Conservation (phyloP, 2,888 invertebrate genomes). For the Rhagonycha fulva region DNA sequence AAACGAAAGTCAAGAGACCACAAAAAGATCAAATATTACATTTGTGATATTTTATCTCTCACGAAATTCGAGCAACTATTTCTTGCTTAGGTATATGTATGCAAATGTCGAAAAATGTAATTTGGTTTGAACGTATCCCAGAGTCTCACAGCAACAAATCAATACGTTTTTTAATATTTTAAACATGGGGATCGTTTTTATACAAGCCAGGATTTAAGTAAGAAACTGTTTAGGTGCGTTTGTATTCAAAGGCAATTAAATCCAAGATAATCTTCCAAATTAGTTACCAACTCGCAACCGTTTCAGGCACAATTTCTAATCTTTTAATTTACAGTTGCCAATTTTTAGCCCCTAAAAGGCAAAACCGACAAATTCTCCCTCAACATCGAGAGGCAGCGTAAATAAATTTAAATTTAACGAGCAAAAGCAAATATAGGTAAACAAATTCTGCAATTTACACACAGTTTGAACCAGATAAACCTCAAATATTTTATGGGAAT, state of each 20-base stretch:
- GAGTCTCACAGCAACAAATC: not conserved
- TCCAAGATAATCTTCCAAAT: not conserved
- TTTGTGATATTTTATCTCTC: not conserved
- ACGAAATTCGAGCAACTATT: not conserved
- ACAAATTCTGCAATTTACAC: not conserved
- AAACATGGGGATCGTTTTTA: not conserved
- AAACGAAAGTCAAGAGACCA: not conserved
- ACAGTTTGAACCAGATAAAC: conserved; percentile 8
- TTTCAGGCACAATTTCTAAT: not conserved
- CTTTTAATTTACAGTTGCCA: not conserved
- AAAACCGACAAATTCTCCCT: not conserved
- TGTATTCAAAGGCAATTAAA: not conserved
- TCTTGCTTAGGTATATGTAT: not conserved
- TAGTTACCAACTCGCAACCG: too few relatives aligned
- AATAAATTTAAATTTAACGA: not conserved
- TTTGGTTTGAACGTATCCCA: not conserved
- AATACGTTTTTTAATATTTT: not conserved
- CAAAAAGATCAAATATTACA: not conserved
- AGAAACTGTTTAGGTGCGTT: not conserved
- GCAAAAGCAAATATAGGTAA: not conserved
- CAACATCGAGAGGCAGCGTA: not conserved
- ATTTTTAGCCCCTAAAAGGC: not conserved
- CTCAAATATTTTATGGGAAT: conserved; percentile 10
- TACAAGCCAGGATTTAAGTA: not conserved
- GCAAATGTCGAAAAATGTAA: not conserved